Conservation (phyloP, 2,888 invertebrate genomes). For the Plutella xylostella region DNA sequence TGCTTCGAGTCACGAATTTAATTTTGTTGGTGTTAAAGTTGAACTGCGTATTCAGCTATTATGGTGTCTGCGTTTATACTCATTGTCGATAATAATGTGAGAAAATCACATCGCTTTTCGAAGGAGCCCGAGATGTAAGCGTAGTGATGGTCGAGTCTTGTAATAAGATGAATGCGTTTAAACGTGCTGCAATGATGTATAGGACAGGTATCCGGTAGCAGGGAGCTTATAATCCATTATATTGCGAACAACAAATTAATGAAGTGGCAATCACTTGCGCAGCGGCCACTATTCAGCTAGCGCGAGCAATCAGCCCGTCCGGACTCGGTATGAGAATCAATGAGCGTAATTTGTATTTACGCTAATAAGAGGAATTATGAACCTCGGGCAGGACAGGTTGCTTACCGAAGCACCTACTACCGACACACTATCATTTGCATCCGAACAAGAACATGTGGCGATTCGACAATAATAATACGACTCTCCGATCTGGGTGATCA, state of each 20-base stretch:
- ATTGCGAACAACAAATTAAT: constrained; percentile 23
- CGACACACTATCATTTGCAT: too few species aligned
- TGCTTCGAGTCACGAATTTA: constrained; percentile 45
- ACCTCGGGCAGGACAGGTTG: too few species aligned
- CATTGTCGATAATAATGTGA: not conserved
- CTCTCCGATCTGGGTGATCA: too few species aligned
- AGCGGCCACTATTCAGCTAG: too few species aligned
- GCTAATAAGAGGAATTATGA: too few species aligned
- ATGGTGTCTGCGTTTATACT: constrained; percentile 4
- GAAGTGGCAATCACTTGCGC: constrained; percentile 21
- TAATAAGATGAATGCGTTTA: constrained; percentile 2
- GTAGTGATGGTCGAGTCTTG: not conserved
- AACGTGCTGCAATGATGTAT: constrained; percentile 19
- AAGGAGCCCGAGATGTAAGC: not conserved
- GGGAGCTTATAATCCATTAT: constrained; percentile 20
- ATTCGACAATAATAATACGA: too few species aligned
- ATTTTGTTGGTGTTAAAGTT: constrained; percentile 40
- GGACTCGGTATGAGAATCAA: too few species aligned
- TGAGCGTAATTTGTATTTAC: too few species aligned
- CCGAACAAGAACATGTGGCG: too few species aligned
- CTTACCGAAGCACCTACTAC: too few species aligned
- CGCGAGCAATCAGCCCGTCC: too few species aligned
- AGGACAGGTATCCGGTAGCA: constrained; percentile 22
- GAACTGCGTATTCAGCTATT: constrained; percentile 34
- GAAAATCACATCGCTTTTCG: not conserved